These are phyloP conservation scores for Geotrupes spiniger DNA, from an alignment of 2,888 invertebrate species.

Conservation along the genomic window DNA sequence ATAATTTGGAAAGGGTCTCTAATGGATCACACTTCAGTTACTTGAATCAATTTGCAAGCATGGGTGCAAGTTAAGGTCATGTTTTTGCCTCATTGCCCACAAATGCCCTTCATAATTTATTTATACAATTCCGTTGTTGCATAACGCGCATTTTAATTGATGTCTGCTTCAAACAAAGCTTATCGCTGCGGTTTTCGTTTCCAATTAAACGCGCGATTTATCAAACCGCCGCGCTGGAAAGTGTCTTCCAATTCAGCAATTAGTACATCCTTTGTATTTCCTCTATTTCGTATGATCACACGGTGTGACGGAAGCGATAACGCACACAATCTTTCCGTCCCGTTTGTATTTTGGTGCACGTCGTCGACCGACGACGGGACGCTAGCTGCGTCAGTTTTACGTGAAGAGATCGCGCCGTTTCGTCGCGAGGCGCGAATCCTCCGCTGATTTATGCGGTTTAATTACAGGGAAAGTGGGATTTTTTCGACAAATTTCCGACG, in stretches of 20 bases:
- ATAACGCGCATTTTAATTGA: constrained; percentile 1
- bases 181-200: constrained; percentile 13
- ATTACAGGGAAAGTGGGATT: not conserved
- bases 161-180: not conserved
- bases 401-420: too few relatives aligned
- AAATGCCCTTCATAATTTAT: too few relatives aligned
- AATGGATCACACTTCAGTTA: too few relatives aligned
- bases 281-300: constrained; percentile 15
- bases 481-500: not conserved
- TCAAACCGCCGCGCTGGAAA: constrained; percentile 17
- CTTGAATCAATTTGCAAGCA: too few relatives aligned
- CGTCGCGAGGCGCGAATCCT: not conserved
- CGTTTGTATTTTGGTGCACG: constrained; percentile 6
- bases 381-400: too few relatives aligned
- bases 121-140: too few relatives aligned
- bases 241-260: constrained; percentile 14
- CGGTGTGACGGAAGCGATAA: constrained; percentile 12
- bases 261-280: constrained; percentile 20
- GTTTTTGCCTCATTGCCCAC: too few relatives aligned
- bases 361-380: too few relatives aligned
- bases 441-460: not conserved
- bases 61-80: too few relatives aligned
- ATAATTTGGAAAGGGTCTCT: too few relatives aligned
- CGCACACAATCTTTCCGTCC: constrained; percentile 6
- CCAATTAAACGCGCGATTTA: constrained; percentile 15